These are phyloP conservation scores for Astyanax mexicanus DNA, from an alignment of 2,797 vertebrate species.

Conservation along the genomic window DNA sequence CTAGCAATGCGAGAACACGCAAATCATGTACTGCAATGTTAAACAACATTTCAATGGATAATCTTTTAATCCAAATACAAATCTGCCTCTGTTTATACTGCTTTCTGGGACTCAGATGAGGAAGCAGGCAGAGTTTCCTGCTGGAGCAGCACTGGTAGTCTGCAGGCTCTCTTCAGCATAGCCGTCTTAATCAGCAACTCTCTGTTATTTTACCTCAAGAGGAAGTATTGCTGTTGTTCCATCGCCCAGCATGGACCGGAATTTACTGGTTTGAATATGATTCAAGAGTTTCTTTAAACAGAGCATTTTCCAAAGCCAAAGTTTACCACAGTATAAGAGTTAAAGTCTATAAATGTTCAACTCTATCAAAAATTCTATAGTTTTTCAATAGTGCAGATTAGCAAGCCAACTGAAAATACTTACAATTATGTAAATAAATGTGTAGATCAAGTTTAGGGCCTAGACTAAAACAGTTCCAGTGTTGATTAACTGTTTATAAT, in stretches of 20 bases:
- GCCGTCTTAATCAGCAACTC: constrained; percentile 66
- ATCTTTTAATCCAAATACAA: constrained; percentile 48
- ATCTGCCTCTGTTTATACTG: constrained; percentile 51
- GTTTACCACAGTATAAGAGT: not conserved
- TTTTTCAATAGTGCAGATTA: too few relatives aligned
- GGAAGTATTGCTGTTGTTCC: constrained; percentile 61
- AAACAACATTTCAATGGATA: not conserved
- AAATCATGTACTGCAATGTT: not conserved
- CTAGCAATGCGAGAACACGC: not conserved
- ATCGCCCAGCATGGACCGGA: constrained; percentile 31
- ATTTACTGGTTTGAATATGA: constrained; percentile 38
- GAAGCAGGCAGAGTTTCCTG: constrained; percentile 78
- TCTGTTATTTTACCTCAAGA: constrained; percentile 63
- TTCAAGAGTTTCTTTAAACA: constrained; percentile 12
- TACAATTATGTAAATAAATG: too few relatives aligned
- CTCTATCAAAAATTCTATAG: not conserved
- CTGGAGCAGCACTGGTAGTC: constrained; percentile 55
- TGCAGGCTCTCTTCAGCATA: constrained; percentile 53
- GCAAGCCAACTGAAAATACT: too few relatives aligned
- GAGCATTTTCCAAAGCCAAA: constrained; percentile 38
- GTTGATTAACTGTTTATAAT: too few relatives aligned
- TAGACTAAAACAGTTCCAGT: too few relatives aligned
- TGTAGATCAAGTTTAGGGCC: too few relatives aligned
- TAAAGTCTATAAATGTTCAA: not conserved
- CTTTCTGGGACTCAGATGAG: constrained; percentile 63